These are phyloP conservation scores for Trichechus manatus DNA, from an alignment of 2,113 vertebrate species.

Conservation along the genomic window DNA sequence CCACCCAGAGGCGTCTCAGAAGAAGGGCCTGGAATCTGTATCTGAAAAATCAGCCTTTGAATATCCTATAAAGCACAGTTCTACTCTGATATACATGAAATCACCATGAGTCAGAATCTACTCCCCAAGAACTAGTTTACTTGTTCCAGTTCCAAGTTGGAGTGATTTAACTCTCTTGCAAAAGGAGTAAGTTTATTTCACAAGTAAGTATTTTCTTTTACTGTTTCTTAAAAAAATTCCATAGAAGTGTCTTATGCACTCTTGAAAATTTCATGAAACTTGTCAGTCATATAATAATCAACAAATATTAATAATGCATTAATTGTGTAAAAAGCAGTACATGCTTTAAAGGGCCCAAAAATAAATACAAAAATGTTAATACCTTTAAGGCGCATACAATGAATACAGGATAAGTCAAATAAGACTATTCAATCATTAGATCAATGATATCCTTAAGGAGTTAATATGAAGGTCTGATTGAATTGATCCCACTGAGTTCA, in stretches of 20 bases:
- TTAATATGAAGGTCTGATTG: not conserved
- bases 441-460: not conserved
- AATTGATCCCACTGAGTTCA: not conserved
- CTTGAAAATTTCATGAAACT: not conserved
- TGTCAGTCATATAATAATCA: not conserved
- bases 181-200: not conserved
- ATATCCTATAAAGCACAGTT: too few relatives aligned
- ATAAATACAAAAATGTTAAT: not conserved
- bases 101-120: not conserved
- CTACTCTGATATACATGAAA: not conserved
- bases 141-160: not conserved
- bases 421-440: not conserved
- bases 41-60: too few relatives aligned
- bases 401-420: not conserved
- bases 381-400: not conserved
- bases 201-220: slow-evolving; percentile 46
- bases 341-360: not conserved
- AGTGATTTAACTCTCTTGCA: not conserved
- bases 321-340: not conserved
- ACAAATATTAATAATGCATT: not conserved
- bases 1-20: too few relatives aligned
- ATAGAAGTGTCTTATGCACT: not conserved
- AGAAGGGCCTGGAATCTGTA: too few relatives aligned
- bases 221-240: not conserved
- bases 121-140: not conserved